Percentiles rank a stretch among this genome's conserved stretches.
Conservation (phyloP, 92 coral and sea anemone genomes). For the Porites evermanni region DNA sequence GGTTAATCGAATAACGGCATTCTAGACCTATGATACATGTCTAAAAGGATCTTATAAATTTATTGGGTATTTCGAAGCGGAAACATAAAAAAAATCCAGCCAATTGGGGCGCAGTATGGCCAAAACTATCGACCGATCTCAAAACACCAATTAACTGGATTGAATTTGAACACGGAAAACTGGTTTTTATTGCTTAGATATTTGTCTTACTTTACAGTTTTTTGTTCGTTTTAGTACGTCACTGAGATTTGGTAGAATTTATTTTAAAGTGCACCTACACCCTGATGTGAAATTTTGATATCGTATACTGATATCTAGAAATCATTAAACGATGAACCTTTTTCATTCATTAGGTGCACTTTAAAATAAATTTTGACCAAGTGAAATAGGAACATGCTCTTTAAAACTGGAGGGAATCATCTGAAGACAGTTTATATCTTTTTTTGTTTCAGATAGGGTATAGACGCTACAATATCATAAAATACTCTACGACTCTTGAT, state of each 20-base stretch:
- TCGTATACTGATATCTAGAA: constrained; percentile 63
- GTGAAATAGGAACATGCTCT: constrained; percentile 63
- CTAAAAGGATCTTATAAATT: no score
- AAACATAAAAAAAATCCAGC: background rate
- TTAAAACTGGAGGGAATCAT: constrained; percentile 55
- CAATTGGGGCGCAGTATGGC: background rate
- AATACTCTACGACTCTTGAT: constrained; percentile 45
- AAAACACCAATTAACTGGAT: no score
- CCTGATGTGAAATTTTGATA: constrained; percentile 54
- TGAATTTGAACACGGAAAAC: constrained; percentile 37
- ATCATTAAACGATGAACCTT: constrained; percentile 55
- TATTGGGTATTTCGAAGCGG: background rate
- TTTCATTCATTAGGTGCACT: constrained; percentile 59
- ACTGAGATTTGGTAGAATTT: constrained; percentile 57
- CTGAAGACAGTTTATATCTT: constrained; percentile 51
- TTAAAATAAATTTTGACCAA: constrained; percentile 63
- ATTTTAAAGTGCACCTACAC: constrained; percentile 64
- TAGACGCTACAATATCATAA: constrained; percentile 36
- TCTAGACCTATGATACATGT: background rate
- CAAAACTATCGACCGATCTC: no score
- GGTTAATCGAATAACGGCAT: no score
- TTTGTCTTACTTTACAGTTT: constrained; percentile 57
- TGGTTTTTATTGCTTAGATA: constrained; percentile 47
- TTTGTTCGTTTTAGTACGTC: constrained; percentile 61
- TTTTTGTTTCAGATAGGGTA: constrained; percentile 62